Evolutionary conservation across 2,888 invertebrate genomes (phyloP).

Genomic region (Archips xylosteana): DNA sequence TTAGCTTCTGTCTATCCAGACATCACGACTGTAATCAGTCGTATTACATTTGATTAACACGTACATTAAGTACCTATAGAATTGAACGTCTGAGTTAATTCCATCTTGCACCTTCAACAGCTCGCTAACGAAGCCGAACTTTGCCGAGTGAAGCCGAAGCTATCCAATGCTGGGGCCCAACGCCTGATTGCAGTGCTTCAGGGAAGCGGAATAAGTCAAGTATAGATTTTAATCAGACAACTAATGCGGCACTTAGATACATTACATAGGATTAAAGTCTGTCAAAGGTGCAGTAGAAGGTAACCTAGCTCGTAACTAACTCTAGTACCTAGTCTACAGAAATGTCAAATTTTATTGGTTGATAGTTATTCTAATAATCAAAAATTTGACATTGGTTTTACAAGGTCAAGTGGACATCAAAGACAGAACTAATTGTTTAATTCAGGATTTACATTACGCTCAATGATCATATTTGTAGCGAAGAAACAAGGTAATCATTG

Average conservation of each 20-base stretch:
- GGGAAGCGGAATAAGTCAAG: neutral
- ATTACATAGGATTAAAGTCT: too few species aligned
- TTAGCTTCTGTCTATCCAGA: neutral
- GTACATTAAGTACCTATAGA: neutral
- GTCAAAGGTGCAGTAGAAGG: too few species aligned
- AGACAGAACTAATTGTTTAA: too few species aligned
- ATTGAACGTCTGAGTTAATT: neutral
- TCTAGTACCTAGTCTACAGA: too few species aligned
- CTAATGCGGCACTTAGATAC: neutral
- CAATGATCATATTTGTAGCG: too few species aligned
- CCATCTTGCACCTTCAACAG: neutral
- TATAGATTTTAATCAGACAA: neutral
- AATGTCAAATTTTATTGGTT: too few species aligned
- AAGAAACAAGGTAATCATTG: too few species aligned
- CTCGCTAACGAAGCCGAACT: conserved; percentile 1
- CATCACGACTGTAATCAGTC: neutral
- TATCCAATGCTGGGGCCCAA: neutral
- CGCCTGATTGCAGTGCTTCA: conserved; percentile 3
- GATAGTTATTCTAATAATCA: too few species aligned
- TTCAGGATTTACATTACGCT: too few species aligned
- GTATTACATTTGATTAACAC: neutral
- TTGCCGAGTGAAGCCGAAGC: neutral
- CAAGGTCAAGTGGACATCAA: too few species aligned
- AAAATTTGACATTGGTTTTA: too few species aligned
- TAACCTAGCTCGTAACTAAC: too few species aligned